These are phyloP conservation scores for Eptatretus burgeri DNA, from an alignment of 2,113 vertebrate genomes.

Conservation along the genomic window DNA sequence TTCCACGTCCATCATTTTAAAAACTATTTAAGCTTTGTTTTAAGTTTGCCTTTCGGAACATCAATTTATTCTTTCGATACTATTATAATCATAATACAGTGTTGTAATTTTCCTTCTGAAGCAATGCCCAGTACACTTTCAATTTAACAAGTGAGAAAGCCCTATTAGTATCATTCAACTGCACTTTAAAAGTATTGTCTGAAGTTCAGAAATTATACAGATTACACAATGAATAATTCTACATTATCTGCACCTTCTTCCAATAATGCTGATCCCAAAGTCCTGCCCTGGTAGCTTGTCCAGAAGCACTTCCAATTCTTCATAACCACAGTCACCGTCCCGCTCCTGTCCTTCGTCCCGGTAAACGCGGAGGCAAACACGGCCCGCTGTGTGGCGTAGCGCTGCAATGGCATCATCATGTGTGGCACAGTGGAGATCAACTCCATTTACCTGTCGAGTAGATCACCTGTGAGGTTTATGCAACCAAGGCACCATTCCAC, in stretches of 20 bases:
- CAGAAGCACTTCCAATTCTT: constrained; percentile 43
- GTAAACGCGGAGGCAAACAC: constrained; percentile 45
- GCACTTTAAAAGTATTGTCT: no score
- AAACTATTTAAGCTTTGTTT: no score
- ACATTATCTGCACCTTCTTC: constrained; percentile 32
- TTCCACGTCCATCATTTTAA: no score
- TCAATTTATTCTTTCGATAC: no score
- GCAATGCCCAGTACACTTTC: background rate
- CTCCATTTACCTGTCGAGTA: constrained; percentile 38
- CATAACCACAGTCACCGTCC: constrained; percentile 73
- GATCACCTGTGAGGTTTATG: background rate
- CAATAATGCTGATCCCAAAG: constrained; percentile 75
- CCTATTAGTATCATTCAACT: no score
- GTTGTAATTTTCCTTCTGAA: background rate
- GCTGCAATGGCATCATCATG: constrained; percentile 91
- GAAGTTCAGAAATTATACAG: background rate
- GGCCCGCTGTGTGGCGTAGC: constrained; percentile 60
- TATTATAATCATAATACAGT: background rate
- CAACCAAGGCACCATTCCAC: no score
- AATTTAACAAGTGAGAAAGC: constrained; percentile 1
- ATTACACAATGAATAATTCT: background rate
- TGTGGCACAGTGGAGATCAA: constrained; percentile 51
- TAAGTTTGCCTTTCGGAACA: no score
- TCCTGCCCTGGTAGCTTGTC: constrained; percentile 57
- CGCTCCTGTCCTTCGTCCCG: constrained; percentile 60